phyloP scores from a whole-genome alignment of 2,888 invertebrate species.

The Polyommatus icarus region DNA sequence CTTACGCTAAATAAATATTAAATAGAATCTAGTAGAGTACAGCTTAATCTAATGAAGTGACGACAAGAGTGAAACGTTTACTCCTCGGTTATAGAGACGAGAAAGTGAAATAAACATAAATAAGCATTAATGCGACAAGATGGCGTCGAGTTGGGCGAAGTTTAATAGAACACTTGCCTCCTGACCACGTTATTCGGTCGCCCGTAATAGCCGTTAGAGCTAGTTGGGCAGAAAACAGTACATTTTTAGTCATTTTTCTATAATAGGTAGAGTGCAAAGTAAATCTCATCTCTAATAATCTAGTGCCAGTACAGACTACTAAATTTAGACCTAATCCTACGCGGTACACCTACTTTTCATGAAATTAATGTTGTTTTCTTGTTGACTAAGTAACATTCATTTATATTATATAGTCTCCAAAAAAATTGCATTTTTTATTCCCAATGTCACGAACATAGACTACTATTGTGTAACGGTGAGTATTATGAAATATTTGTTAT shows the following conservation, averaged over 20 bases:
- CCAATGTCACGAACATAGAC: conserved; percentile 52
- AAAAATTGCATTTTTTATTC: neutral
- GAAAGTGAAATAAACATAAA: conserved; percentile 69
- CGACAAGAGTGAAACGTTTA: conserved; percentile 48
- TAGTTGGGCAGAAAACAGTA: conserved; percentile 70
- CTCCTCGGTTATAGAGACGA: conserved; percentile 53
- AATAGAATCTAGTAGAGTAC: conserved; percentile 34
- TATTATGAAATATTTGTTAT: conserved; percentile 31
- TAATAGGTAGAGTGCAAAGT: neutral
- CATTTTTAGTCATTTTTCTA: neutral
- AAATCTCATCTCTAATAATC: neutral
- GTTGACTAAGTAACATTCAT: neutral
- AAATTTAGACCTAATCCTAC: neutral
- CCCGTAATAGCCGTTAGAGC: conserved; percentile 80
- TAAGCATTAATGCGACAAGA: conserved; percentile 80
- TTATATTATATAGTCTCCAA: neutral
- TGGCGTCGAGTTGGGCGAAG: conserved; percentile 74
- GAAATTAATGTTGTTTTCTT: neutral
- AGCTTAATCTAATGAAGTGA: conserved; percentile 44
- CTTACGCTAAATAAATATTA: conserved; percentile 30
- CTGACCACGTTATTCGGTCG: conserved; percentile 76
- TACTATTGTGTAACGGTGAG: neutral
- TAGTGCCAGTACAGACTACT: neutral
- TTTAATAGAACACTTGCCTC: conserved; percentile 81
- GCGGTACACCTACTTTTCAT: neutral